These are phyloP conservation scores for Drosophila azteca DNA, from an alignment of 1,140 invertebrate species.

Conservation along the genomic window DNA sequence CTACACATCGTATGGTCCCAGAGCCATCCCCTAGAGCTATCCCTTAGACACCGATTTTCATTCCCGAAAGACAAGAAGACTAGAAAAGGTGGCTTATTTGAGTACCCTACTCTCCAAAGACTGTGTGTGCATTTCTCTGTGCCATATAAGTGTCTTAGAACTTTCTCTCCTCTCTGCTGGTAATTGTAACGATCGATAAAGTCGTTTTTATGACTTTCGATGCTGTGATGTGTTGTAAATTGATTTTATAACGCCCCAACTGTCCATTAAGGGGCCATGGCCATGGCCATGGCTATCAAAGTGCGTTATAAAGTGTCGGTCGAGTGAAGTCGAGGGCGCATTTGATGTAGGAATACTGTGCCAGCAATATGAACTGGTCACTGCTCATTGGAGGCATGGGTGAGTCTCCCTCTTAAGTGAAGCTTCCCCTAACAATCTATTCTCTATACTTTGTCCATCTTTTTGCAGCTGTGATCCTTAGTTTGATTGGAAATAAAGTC, in stretches of 20 bases:
- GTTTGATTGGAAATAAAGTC: not conserved
- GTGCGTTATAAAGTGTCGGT: conserved; percentile 24
- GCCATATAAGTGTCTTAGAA: not conserved
- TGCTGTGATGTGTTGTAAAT: conserved; percentile 42
- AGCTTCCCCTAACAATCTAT: not conserved
- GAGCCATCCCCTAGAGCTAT: too few relatives aligned
- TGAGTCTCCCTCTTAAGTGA: conserved; percentile 6
- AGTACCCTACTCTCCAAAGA: too few relatives aligned
- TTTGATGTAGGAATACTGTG: conserved; percentile 16
- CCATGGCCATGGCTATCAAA: not conserved
- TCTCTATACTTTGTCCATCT: not conserved
- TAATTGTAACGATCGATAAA: conserved; percentile 22
- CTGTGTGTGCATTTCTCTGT: too few relatives aligned
- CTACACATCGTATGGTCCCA: too few relatives aligned
- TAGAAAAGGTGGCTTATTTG: too few relatives aligned
- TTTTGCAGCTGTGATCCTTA: conserved; percentile 15
- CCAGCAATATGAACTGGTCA: conserved; percentile 22
- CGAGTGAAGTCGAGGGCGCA: conserved; percentile 1
- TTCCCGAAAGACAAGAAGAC: too few relatives aligned
- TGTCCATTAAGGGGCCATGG: conserved; percentile 1
- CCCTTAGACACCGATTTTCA: too few relatives aligned
- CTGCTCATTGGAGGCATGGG: conserved; percentile 21
- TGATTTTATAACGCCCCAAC: conserved; percentile 40
- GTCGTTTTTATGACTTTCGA: conserved; percentile 16
- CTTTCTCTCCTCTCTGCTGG: not conserved